These are phyloP conservation scores for Climacteris rufus DNA, from an alignment of 2,113 vertebrate genomes.

Conservation along the genomic window DNA sequence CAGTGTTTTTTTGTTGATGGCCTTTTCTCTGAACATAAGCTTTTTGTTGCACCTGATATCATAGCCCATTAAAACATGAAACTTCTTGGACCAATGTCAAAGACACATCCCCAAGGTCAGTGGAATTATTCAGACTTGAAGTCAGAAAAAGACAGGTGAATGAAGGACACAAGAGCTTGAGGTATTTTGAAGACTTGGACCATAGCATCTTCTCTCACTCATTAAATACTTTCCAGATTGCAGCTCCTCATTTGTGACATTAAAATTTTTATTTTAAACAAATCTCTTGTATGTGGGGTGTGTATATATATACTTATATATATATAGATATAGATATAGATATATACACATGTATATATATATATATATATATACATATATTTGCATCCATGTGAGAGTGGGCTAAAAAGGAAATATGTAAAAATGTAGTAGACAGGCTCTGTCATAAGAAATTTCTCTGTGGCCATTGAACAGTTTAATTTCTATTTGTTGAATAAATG, in stretches of 20 bases:
- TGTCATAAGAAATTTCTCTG: background rate
- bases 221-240: background rate
- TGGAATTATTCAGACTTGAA: background rate
- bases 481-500: background rate
- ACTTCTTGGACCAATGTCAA: background rate
- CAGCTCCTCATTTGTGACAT: background rate
- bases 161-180: background rate
- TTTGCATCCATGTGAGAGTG: background rate
- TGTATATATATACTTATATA: background rate
- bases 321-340: too few relatives aligned
- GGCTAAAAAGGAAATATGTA: background rate
- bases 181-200: background rate
- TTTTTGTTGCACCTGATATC: slow-evolving; percentile 18
- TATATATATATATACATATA: background rate
- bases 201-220: background rate
- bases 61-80: slow-evolving; percentile 2
- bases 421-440: background rate
- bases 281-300: background rate
- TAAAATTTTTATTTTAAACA: background rate
- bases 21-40: background rate
- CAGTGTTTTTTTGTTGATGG: background rate
- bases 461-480: background rate
- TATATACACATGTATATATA: background rate
- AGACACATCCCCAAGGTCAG: background rate
- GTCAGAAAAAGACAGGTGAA: background rate